phyloP scores from a whole-genome alignment of 2,113 vertebrate species.

The Dendropsophus ebraccatus region DNA sequence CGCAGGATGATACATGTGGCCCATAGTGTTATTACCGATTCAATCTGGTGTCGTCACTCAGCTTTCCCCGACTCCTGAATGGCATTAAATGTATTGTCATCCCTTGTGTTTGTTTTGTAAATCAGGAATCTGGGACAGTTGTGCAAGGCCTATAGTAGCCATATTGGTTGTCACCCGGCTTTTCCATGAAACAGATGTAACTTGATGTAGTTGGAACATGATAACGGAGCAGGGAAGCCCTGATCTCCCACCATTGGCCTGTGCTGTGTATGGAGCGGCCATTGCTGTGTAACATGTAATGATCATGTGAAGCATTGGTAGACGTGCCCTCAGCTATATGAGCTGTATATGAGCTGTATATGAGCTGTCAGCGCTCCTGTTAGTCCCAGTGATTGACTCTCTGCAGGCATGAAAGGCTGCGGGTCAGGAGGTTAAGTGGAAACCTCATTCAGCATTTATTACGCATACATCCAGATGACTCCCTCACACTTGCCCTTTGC shows the following conservation, averaged over 20 bases:
- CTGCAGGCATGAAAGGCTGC: background rate
- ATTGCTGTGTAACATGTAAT: background rate
- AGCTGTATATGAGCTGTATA: too few relatives aligned
- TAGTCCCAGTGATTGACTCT: background rate
- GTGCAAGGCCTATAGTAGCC: too few relatives aligned
- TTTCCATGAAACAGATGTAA: background rate
- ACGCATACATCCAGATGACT: slow-evolving; percentile 3
- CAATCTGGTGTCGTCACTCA: too few relatives aligned
- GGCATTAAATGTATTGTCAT: too few relatives aligned
- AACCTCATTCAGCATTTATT: slow-evolving; percentile 33
- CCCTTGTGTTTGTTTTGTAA: too few relatives aligned
- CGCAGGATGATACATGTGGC: too few relatives aligned
- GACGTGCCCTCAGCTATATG: background rate
- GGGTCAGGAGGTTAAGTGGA: slow-evolving; percentile 26
- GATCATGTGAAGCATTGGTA: background rate
- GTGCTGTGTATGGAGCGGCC: background rate
- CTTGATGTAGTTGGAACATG: background rate
- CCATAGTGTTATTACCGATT: too few relatives aligned
- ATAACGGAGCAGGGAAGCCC: background rate
- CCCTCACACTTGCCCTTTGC: slow-evolving; percentile 42
- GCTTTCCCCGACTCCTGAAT: too few relatives aligned
- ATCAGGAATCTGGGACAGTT: too few relatives aligned
- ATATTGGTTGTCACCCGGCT: too few relatives aligned
- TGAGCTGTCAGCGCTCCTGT: background rate
- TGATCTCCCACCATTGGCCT: background rate